Evolutionary conservation across 2,797 vertebrate genomes (phyloP).

Genomic region (Prionace glauca): DNA sequence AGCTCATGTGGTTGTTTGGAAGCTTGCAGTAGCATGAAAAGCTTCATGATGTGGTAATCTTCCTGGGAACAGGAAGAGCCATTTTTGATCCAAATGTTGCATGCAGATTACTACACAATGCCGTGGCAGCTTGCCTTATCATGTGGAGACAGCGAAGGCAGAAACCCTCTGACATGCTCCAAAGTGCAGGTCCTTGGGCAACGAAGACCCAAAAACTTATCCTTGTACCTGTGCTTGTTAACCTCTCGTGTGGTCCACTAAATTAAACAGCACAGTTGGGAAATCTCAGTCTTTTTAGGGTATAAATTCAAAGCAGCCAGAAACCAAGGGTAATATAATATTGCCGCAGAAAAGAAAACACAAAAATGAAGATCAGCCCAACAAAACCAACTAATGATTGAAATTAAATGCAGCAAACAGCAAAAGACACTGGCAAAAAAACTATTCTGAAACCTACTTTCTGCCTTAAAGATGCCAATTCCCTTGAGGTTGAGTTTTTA

Average conservation of each 20-base stretch:
- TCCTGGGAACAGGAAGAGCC: not conserved
- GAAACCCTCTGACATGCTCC: not conserved
- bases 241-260: not conserved
- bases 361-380: not conserved
- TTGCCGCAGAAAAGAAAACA: not conserved
- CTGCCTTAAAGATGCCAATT: not conserved
- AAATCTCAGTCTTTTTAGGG: not conserved
- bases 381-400: not conserved
- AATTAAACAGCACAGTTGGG: not conserved
- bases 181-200: not conserved
- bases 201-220: not conserved
- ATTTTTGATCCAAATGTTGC: not conserved
- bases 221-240: not conserved
- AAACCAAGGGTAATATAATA: not conserved
- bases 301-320: not conserved
- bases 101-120: not conserved
- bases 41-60: not conserved
- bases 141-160: not conserved
- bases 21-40: conserved; percentile 7
- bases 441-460: not conserved
- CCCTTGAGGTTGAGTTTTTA: not conserved
- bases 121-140: not conserved
- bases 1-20: not conserved
- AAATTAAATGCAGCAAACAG: not conserved
- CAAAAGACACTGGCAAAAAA: not conserved